These are phyloP conservation scores for Tipula unca DNA, from an alignment of 2,888 invertebrate species.

Conservation along the genomic window DNA sequence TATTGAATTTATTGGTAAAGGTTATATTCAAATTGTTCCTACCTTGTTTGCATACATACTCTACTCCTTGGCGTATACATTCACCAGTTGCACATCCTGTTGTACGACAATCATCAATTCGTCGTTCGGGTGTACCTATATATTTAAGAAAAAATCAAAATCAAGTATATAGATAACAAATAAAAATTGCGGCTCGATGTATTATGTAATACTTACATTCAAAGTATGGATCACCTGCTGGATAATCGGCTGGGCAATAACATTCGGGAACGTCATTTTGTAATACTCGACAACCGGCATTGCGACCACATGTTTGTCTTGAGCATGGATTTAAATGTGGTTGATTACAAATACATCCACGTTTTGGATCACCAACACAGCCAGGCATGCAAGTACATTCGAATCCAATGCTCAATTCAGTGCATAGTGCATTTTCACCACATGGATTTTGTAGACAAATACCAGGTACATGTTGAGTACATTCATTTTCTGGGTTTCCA, in stretches of 20 bases:
- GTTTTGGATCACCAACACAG: conserved; percentile 73
- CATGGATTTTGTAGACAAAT: conserved; percentile 76
- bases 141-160: not conserved
- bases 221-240: conserved; percentile 74
- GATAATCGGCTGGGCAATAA: conserved; percentile 73
- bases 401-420: conserved; percentile 65
- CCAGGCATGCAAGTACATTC: conserved; percentile 74
- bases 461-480: conserved; percentile 58
- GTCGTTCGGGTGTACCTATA: conserved; percentile 50
- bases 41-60: conserved; percentile 54
- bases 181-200: too few species aligned
- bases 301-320: conserved; percentile 68
- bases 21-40: conserved; percentile 30
- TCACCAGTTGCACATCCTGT: conserved; percentile 76
- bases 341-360: conserved; percentile 68
- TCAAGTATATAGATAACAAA: not conserved
- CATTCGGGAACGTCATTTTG: conserved; percentile 63
- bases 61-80: conserved; percentile 75
- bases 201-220: conserved; percentile 64
- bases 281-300: conserved; percentile 69
- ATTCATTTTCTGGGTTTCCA: conserved; percentile 61
- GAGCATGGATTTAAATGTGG: conserved; percentile 63
- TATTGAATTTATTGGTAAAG: not conserved
- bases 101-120: conserved; percentile 68
- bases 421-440: conserved; percentile 73